Evolutionary conservation across 2,888 invertebrate genomes (phyloP).

Genomic region (Pollenia amentaria): DNA sequence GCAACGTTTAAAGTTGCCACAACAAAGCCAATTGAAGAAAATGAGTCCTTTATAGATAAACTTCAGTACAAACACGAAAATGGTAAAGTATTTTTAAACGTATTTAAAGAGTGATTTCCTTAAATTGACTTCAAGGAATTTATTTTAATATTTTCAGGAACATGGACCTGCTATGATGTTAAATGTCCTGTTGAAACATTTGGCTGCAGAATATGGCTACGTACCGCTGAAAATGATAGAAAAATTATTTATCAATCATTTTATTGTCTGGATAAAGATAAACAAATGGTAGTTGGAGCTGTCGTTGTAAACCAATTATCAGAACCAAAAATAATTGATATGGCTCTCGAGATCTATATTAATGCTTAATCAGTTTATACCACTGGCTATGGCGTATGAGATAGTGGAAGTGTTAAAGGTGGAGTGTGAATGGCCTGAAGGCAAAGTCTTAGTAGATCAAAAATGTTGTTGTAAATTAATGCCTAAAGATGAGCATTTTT

Average conservation of each 20-base stretch:
- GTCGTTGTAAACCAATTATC: constrained; percentile 1
- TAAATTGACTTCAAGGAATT: not conserved
- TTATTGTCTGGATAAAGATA: constrained; percentile 44
- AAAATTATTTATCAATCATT: constrained; percentile 16
- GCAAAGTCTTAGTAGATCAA: not conserved
- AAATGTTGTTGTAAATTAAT: no score
- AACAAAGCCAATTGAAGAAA: constrained; percentile 1
- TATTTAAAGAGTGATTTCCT: not conserved
- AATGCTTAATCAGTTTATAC: constrained; percentile 46
- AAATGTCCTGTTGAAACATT: constrained; percentile 46
- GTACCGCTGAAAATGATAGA: not conserved
- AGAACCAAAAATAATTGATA: constrained; percentile 15
- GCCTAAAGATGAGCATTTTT: no score
- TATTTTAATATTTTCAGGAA: not conserved
- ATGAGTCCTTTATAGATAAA: constrained; percentile 1
- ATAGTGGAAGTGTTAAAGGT: constrained; percentile 44
- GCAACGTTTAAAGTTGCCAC: not conserved
- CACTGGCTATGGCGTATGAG: constrained; percentile 44
- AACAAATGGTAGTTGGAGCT: not conserved
- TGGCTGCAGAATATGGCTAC: constrained; percentile 49
- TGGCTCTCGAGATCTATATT: constrained; percentile 35
- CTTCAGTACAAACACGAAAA: constrained; percentile 41
- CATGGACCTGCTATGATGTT: constrained; percentile 58
- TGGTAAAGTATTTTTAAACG: constrained; percentile 27
- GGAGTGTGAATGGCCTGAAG: constrained; percentile 5